Base-by-base conservation (phyloP, 2,113 vertebrate species). In the Grammomys dolichurus region DNA sequence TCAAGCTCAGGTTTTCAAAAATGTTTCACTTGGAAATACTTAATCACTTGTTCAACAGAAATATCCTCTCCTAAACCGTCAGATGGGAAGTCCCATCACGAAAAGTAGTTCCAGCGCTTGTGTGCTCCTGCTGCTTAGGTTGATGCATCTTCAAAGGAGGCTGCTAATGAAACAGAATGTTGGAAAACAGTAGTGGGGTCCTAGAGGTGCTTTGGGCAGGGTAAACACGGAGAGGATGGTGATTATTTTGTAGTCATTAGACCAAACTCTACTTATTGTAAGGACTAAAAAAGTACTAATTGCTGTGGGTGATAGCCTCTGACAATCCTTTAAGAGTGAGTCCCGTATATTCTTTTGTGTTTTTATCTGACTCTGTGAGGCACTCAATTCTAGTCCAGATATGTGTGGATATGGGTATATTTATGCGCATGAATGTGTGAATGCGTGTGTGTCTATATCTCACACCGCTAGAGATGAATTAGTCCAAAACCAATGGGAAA, bases 31-130 rank as follows among this genome's bases (percentile, higher is more conserved):
- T 89, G 90, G 84, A 97, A 97, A 96, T 90, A 69, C 28, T 93
- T 95, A 96, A 97, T 95, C 82, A 22, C 46, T 95, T 95, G 75
- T 94, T 97, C 95, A 96, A 97, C 80, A 97, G 96, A 72, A 90
- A 92, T 5, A 40, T 19, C 48, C 89, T 97, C 78, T 93, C 92
- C 91, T 87, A n/a, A 58, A 95, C 85, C 65, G 80, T 6, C 60
- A 48, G 75, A 93, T 63, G 3, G 95, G 40, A 90, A 93, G 22
- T 43, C 70, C 56, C 51, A 80, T 94, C 81, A 86, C 72, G 92
- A 91, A 93, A 92, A 56, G 11, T 0, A 78, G 20, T 43, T 76
- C 9, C 20, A 87, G 56, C 3, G 20, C 13, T 12, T 70, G 60
- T 7, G 9, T 91, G 28, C 58, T 95, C 70, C 93, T 80, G 75